A percentile compares a stretch with the other conserved stretches of the same genome.
Conservation (phyloP, 2,797 vertebrate genomes). For the Malurus leucopterus region DNA sequence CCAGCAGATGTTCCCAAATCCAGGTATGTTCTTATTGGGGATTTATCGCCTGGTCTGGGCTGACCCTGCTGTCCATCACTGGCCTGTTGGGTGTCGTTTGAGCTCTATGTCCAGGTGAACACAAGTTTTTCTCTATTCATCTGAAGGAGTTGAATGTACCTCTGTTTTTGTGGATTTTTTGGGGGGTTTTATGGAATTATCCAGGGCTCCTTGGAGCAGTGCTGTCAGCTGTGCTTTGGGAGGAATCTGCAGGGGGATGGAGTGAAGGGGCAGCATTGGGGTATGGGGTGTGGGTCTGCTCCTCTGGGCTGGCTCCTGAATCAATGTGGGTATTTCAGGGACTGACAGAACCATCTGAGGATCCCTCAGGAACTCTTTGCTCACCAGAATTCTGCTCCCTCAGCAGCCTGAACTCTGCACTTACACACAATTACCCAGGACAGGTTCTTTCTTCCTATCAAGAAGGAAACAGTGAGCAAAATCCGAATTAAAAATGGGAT, state of each 20-base stretch:
- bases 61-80: fast-evolving
- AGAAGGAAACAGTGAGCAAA: neutral
- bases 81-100: neutral
- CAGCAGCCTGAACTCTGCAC: neutral
- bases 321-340: no score
- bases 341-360: neutral
- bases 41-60: fast-evolving
- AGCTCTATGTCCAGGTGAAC: neutral
- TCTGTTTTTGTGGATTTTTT: neutral
- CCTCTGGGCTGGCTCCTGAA: neutral
- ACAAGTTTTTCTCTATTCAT: fast-evolving
- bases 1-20: neutral
- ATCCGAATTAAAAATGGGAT: neutral
- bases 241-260: no score
- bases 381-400: neutral
- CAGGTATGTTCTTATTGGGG: fast-evolving
- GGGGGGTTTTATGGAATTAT: neutral
- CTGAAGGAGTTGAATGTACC: neutral
- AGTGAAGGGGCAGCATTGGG: neutral
- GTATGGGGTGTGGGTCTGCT: no score
- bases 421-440: fast-evolving
- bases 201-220: fast-evolving
- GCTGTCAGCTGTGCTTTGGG: neutral
- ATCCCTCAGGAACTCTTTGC: neutral
- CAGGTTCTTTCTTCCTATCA: neutral